These are phyloP conservation scores for Amphipyra tragopoginis DNA, from an alignment of 2,888 invertebrate species.

Conservation along the genomic window DNA sequence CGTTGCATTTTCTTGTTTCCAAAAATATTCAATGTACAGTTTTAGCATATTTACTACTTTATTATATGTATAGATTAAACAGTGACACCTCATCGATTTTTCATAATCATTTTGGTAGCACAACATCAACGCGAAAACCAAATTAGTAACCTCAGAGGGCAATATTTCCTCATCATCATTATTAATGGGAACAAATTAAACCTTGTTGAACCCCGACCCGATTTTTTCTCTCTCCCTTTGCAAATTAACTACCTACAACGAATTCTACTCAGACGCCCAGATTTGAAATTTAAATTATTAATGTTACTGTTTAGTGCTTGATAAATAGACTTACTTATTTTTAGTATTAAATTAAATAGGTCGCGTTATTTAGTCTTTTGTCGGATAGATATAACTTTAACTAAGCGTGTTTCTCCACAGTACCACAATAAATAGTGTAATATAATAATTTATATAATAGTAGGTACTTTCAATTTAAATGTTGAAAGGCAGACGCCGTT, in stretches of 20 bases:
- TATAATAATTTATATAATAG: too few species aligned
- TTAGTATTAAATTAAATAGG: too few species aligned
- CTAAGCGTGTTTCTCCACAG: too few species aligned
- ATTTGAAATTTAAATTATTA: constrained; percentile 70
- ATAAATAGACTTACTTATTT: constrained; percentile 3
- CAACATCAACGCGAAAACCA: constrained; percentile 51
- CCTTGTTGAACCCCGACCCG: constrained; percentile 76
- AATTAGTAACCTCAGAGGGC: constrained; percentile 63
- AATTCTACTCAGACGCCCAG: constrained; percentile 78
- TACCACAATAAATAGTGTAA: too few species aligned
- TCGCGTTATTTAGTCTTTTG: too few species aligned
- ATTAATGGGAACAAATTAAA: constrained; percentile 86
- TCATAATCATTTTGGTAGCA: constrained; percentile 16
- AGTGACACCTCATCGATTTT: not conserved
- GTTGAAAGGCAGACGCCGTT: too few species aligned
- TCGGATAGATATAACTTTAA: too few species aligned
- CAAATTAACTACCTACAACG: constrained; percentile 86
- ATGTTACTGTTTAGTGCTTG: constrained; percentile 40
- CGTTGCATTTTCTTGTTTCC: too few species aligned
- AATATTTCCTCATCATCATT: constrained; percentile 81
- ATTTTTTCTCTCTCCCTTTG: constrained; percentile 81
- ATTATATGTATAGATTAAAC: too few species aligned
- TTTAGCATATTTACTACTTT: too few species aligned
- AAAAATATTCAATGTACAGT: too few species aligned
- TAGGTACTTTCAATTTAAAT: too few species aligned